Conservation (phyloP, 2,888 invertebrate genomes). For the Tetropium fuscum region DNA sequence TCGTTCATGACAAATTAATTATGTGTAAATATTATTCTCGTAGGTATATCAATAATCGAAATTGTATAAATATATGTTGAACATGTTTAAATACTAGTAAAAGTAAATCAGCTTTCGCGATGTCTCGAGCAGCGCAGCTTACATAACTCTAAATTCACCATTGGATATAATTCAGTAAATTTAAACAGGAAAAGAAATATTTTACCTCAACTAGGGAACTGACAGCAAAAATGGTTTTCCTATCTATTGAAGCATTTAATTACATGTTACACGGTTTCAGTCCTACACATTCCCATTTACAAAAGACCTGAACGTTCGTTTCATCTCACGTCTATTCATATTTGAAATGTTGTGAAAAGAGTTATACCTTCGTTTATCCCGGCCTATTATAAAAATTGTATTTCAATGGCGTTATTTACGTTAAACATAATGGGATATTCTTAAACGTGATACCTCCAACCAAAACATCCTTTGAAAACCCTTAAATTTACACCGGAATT, state of each 20-base stretch:
- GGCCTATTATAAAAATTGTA: constrained; percentile 12
- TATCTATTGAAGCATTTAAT: constrained; percentile 17
- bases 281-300: constrained; percentile 11
- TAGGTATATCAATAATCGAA: no score
- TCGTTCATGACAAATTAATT: no score
- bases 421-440: constrained; percentile 10
- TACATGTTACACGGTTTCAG: constrained; percentile 5
- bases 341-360: constrained; percentile 18
- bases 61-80: no score
- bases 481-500: background rate
- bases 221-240: constrained; percentile 2
- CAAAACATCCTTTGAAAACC: constrained; percentile 8
- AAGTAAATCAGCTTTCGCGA: no score
- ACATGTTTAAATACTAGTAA: no score
- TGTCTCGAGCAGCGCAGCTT: no score
- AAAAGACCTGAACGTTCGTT: constrained; percentile 14
- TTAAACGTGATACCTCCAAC: constrained; percentile 6
- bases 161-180: no score
- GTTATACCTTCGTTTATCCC: constrained; percentile 14
- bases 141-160: no score
- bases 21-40: no score
- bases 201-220: constrained; percentile 4
- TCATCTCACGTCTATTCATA: constrained; percentile 14
- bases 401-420: constrained; percentile 21
- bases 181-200: constrained; percentile 5